Base-by-base conservation (phyloP, 2,888 invertebrate species). In the Orgyia antiqua region DNA sequence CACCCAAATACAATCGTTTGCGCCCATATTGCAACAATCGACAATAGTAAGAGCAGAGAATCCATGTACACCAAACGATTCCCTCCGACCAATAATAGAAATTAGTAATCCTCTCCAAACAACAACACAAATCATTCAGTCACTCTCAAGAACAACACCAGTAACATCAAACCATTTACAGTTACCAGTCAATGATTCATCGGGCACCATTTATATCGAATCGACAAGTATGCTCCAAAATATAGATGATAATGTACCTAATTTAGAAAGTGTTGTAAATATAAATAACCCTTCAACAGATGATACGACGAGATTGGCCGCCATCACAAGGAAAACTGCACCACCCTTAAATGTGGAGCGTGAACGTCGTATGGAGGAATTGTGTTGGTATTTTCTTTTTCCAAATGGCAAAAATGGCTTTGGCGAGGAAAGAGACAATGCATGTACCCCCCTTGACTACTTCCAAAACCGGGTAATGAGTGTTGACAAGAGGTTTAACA, bases 391-490 rank as follows among this genome's bases (percentile, higher is more conserved):
- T 36, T 42, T 35, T 35, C 31, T 51, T 27, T 51, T 42, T 26
- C 46, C 51, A 8, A 21, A 52, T 45, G 45, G 47, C 0, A 50
- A 41, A 25, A 54, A 56, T 27, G 41, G 47, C n/a, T 45, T 51
- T 38, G 36, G 44, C 0, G 53, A 50, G 15, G 13, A 46, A 30
- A 40, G 45, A 43, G 32, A 42, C 2, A 39, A 18, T 39, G 0
- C 33, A 8, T 10, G 19, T 18, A 20, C 27, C 5, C 20, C 50
- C 10, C 10, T 10, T 46, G 49, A 51, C 10, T 51, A 49, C 9
- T 49, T 42, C 18, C 48, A 52, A 42, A 27, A 5, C 1, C 29
- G 51, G n/a, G 9, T 54, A 29, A 51, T 53, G 51, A 11, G 39
- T 21, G 2, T 59, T 30, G 45, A 58, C 9, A 45, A 27, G 1